Conservation (phyloP, 2,797 vertebrate genomes). For the Arrhamphus sclerolepis region DNA sequence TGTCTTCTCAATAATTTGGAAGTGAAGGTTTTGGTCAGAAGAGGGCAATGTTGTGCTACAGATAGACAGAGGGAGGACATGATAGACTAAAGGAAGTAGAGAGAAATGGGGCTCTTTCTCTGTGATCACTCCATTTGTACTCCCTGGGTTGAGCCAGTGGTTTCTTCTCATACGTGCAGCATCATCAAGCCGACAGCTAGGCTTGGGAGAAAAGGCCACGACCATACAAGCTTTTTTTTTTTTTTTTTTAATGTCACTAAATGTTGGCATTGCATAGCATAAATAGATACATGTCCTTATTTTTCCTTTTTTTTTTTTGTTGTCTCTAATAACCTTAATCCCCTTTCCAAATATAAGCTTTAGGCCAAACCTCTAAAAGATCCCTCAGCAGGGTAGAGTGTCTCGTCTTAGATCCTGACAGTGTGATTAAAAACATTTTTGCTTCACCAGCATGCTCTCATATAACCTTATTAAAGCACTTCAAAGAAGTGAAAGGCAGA, state of each 20-base stretch:
- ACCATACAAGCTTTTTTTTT: conserved; percentile 47
- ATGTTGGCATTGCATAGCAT: conserved; percentile 22
- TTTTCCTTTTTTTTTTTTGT: conserved; percentile 8
- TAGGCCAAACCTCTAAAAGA: conserved; percentile 1
- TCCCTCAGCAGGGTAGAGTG: neutral
- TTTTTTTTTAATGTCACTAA: conserved; percentile 39
- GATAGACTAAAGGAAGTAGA: conserved; percentile 26
- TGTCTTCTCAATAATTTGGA: neutral
- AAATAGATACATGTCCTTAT: conserved; percentile 6
- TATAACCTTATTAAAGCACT: conserved; percentile 32
- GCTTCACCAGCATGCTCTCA: conserved; percentile 10
- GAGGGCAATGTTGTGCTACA: conserved; percentile 76
- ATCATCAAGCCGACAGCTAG: conserved; percentile 63
- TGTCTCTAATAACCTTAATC: too few species aligned
- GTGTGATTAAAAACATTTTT: conserved; percentile 19
- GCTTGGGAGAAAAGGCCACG: conserved; percentile 69
- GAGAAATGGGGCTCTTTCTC: conserved; percentile 57
- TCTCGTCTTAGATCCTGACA: conserved; percentile 3
- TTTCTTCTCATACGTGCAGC: conserved; percentile 66
- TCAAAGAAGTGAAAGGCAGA: conserved; percentile 37
- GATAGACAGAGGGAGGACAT: neutral
- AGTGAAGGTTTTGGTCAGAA: conserved; percentile 40
- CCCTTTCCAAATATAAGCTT: neutral
- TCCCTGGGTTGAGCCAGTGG: conserved; percentile 59
- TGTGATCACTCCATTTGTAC: conserved; percentile 72